Evolutionary conservation across 2,888 invertebrate genomes (phyloP), one percentile per base, ranked within the genome.

Genomic region (Diadromus collaris): DNA sequence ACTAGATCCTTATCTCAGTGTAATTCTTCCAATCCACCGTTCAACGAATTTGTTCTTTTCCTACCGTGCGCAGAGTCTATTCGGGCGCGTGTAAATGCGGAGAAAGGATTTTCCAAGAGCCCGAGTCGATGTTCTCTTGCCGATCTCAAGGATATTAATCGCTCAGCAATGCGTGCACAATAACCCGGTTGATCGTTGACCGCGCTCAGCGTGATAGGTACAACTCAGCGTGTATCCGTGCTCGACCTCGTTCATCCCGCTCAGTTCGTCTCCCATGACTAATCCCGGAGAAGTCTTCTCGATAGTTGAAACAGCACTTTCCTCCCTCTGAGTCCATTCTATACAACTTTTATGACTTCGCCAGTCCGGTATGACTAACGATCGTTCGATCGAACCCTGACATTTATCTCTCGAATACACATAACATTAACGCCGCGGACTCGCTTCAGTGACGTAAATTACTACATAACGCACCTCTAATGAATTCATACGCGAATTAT

Each of bases 141-240:
- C 27, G 69, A 79, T 79, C 84, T 81, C 81, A 81, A 80, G 80
- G 83, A 83, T 83, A 73, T 82, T 86, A 87, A 87, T 87, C 87
- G 87, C 86, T 78, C 82, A 87, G 83, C 85, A 85, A 87, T 87
- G 87, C 87, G 87, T 86, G 79, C 83, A 86, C 85, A 83, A 81
- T 78, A 85, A 81, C 85, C 85, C 83, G 84, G 81, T 85, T 84
- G 86, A 85, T 82, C 87, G 51, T 81, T 75, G 80, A 69, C 79
- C 71, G 83, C 78, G 78, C 78, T 44, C 51, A 38, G 19, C 58
- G n/a, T 38, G 24, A 61, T 41, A 44, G 41, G 27, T 41, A 56
- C 32, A 44, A 24, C 58, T 41, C 63, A 71, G 44, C 19, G 21
- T n/a, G n/a, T 48, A 60, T 24, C 63, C 13, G 76, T 58, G 54